A percentile compares a stretch with the other conserved stretches of the same genome.
phyloP scores from a whole-genome alignment of 2,113 vertebrate genomes.

The Dromas ardeola region DNA sequence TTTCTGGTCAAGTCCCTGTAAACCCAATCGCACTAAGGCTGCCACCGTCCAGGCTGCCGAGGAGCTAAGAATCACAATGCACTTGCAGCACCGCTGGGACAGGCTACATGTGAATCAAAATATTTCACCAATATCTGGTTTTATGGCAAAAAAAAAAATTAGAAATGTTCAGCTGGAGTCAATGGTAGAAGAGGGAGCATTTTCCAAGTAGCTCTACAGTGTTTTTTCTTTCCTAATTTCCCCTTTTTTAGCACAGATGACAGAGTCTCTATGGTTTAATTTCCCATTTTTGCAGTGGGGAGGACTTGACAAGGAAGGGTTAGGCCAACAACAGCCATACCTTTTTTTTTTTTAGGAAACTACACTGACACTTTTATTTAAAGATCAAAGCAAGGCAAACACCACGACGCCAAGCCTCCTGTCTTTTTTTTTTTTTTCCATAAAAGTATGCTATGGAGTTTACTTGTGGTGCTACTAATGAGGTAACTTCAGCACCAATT shows the following conservation, averaged over 20 bases:
- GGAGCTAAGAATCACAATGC: not conserved
- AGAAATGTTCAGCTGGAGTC: not conserved
- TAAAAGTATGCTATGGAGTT: conserved; percentile 9
- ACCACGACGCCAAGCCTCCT: not conserved
- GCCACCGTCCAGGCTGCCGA: not conserved
- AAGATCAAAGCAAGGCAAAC: conserved; percentile 45
- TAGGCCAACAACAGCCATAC: not conserved
- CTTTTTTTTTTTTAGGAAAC: not conserved
- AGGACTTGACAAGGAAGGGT: not conserved
- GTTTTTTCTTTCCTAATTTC: not conserved
- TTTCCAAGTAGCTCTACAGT: not conserved
- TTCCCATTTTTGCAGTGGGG: not conserved
- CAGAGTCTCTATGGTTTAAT: not conserved
- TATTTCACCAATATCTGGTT: not conserved
- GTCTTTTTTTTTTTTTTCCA: not conserved
- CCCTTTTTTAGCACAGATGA: not conserved
- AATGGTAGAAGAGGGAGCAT: not conserved
- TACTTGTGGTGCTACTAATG: conserved; percentile 40
- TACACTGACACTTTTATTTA: conserved; percentile 12
- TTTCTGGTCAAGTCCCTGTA: not conserved
- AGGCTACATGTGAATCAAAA: not conserved
- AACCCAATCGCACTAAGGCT: not conserved
- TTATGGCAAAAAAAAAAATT: not conserved
- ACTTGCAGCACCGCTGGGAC: not conserved
- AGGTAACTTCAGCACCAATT: conserved; percentile 53